Percentiles rank a stretch among this genome's conserved stretches.
Conservation (phyloP, 2,113 vertebrate genomes). For the Stegastes partitus region DNA sequence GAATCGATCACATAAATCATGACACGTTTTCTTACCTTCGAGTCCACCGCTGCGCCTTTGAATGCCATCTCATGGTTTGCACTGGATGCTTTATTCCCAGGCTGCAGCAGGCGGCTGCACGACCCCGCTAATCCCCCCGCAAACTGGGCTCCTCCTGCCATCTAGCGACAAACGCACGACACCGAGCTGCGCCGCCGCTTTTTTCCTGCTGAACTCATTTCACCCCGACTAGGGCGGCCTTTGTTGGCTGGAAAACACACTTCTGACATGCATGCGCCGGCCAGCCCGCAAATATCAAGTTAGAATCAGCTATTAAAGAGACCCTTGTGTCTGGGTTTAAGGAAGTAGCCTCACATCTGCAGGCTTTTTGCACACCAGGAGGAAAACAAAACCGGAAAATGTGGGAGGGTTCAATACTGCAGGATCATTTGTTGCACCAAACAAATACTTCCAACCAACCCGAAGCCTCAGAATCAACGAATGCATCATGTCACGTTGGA, state of each 20-base stretch:
- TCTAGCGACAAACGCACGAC: slow-evolving; percentile 55
- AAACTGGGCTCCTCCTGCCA: slow-evolving; percentile 57
- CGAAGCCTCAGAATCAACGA: too few species aligned
- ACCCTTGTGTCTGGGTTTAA: not conserved
- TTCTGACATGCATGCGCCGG: not conserved
- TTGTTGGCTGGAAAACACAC: slow-evolving; percentile 50
- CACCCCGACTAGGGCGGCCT: slow-evolving; percentile 52
- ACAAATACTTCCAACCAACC: too few species aligned
- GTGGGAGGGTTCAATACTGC: not conserved
- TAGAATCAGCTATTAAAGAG: fast-evolving
- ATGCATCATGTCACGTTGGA: too few species aligned
- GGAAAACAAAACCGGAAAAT: not conserved
- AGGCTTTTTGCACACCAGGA: not conserved
- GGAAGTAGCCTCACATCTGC: not conserved
- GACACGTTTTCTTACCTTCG: slow-evolving; percentile 75
- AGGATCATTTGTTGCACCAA: too few species aligned
- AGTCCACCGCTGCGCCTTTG: slow-evolving; percentile 78
- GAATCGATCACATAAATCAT: not conserved
- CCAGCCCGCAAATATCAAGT: not conserved
- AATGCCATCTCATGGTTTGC: slow-evolving; percentile 82
- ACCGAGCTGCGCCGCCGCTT: slow-evolving; percentile 15
- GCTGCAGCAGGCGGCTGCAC: slow-evolving; percentile 19
- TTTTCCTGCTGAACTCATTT: slow-evolving; percentile 62
- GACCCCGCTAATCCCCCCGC: slow-evolving; percentile 56
- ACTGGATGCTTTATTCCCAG: slow-evolving; percentile 42